Evolutionary conservation across 1,140 invertebrate species (phyloP).

Genomic region (Saccostrea glomerata): DNA sequence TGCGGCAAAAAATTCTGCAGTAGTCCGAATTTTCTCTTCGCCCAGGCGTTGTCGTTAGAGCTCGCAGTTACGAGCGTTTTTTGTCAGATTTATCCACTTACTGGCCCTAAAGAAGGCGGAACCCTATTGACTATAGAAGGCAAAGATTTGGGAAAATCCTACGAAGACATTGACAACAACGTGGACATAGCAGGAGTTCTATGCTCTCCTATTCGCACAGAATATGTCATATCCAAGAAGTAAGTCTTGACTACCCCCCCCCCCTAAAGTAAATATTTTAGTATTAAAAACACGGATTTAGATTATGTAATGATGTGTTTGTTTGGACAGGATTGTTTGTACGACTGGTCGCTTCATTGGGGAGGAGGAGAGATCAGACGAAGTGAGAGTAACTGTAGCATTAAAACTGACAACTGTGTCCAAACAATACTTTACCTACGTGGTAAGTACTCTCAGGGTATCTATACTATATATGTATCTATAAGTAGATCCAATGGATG

Average conservation of each 20-base stretch:
- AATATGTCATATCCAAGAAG: conserved; percentile 62
- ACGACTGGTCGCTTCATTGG: conserved; percentile 58
- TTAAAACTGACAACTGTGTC: conserved; percentile 57
- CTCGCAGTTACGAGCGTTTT: too few species aligned
- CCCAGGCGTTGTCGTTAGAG: too few species aligned
- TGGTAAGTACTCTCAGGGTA: conserved; percentile 62
- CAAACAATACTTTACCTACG: conserved; percentile 64
- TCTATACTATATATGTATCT: too few species aligned
- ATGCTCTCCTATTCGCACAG: conserved; percentile 85
- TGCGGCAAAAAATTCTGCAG: too few species aligned
- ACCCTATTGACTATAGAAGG: conserved; percentile 97
- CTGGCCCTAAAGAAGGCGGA: conserved; percentile 96
- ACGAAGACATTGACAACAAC: conserved; percentile 91
- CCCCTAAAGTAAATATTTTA: too few species aligned
- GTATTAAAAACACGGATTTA: too few species aligned
- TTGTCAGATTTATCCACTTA: conserved; percentile 91
- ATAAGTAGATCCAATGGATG: too few species aligned
- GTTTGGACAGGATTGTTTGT: conserved; percentile 69
- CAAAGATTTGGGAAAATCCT: conserved; percentile 94
- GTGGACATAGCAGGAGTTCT: conserved; percentile 90
- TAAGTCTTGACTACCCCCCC: conserved; percentile 49
- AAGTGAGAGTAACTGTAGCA: conserved; percentile 62
- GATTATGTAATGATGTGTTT: neutral
- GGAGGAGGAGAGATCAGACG: conserved; percentile 47
- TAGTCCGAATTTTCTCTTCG: too few species aligned